Evolutionary conservation across 92 coral and sea anemone species (phyloP).

Genomic region (Porites rus): DNA sequence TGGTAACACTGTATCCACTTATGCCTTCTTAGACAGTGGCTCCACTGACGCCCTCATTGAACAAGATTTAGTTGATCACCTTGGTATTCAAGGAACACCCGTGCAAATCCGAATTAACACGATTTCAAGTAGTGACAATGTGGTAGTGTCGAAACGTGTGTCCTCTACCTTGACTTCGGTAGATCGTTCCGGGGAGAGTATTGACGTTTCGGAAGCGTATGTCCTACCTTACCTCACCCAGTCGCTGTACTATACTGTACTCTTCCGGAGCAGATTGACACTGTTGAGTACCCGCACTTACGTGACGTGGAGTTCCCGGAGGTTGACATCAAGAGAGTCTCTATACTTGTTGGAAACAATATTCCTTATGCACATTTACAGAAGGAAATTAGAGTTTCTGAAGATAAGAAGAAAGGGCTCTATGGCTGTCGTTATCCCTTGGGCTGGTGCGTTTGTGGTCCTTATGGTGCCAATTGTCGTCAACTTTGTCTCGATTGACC

Average conservation of each 20-base stretch:
- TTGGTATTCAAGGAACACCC: conserved; percentile 49
- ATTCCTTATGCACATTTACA: conserved; percentile 63
- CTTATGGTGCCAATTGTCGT: background rate
- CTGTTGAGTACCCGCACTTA: conserved; percentile 54
- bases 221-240: conserved; percentile 62
- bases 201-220: conserved; percentile 64
- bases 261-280: conserved; percentile 60
- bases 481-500: conserved; percentile 45
- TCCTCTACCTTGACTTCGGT: conserved; percentile 19
- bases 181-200: conserved; percentile 44
- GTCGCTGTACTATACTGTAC: conserved; percentile 24
- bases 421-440: conserved; percentile 61
- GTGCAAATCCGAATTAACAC: conserved; percentile 58
- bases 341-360: conserved; percentile 64
- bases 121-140: conserved; percentile 43
- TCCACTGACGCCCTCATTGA: conserved; percentile 73
- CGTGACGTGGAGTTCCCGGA: conserved; percentile 61
- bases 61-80: conserved; percentile 52
- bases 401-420: conserved; percentile 39
- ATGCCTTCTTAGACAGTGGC: conserved; percentile 13
- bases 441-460: conserved; percentile 61
- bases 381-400: conserved; percentile 55
- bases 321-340: conserved; percentile 66
- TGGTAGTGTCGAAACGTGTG: background rate
- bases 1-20: conserved; percentile 53